Percentiles rank a stretch among this genome's conserved stretches.
phyloP scores from a whole-genome alignment of 2,797 vertebrate species.

The Galaxias olidus region DNA sequence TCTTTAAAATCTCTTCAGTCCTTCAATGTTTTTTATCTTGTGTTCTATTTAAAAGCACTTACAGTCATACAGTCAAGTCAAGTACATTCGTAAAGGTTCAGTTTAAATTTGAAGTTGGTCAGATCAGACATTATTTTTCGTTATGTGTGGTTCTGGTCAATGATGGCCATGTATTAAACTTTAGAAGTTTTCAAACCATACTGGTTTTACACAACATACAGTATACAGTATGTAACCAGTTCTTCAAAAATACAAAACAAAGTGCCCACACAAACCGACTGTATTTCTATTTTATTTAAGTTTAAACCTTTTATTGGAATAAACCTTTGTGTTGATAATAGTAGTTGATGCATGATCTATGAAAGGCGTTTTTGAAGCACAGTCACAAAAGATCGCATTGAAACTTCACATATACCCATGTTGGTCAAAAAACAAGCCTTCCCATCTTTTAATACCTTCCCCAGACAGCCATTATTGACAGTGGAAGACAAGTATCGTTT shows the following conservation, averaged over 20 bases:
- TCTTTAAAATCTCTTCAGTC: no score
- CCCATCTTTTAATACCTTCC: conserved; percentile 62
- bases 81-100: no score
- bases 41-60: no score
- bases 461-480: conserved; percentile 57
- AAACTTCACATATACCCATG: conserved; percentile 67
- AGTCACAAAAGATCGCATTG: conserved; percentile 54
- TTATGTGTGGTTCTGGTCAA: no score
- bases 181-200: background rate
- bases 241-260: conserved; percentile 28
- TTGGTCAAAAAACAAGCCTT: conserved; percentile 62
- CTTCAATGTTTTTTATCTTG: no score
- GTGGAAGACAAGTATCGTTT: conserved; percentile 45
- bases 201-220: conserved; percentile 4
- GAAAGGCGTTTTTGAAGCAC: conserved; percentile 42
- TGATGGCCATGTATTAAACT: no score
- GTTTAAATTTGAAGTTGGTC: no score
- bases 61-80: no score
- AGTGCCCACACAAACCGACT: conserved; percentile 22
- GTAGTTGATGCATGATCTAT: conserved; percentile 59
- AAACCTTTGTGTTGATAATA: conserved; percentile 48
- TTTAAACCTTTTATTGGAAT: conserved; percentile 35
- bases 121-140: no score
- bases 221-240: background rate
- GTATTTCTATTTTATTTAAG: conserved; percentile 19